Conservation (phyloP, 2,797 vertebrate species). For the Heterohyrax brucei region DNA sequence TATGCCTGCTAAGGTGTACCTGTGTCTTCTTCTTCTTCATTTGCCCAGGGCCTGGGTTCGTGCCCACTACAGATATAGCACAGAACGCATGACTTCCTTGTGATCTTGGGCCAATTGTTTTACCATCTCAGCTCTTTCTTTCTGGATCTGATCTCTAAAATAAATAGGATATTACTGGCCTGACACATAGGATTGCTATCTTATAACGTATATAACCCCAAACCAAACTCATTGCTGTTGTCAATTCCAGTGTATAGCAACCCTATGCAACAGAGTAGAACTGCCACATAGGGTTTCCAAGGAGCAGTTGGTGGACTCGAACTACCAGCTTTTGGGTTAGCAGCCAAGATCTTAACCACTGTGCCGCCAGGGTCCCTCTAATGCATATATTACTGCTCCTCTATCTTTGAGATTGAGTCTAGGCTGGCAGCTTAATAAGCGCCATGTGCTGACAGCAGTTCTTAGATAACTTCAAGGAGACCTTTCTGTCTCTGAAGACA, state of each 20-base stretch:
- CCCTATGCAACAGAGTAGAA: too few species aligned
- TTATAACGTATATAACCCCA: not conserved
- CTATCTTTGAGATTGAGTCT: not conserved
- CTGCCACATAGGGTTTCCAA: too few species aligned
- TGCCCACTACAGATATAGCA: accelerated
- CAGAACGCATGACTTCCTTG: not conserved
- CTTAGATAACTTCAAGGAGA: constrained; percentile 20
- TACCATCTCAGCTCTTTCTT: not conserved
- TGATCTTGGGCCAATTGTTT: not conserved
- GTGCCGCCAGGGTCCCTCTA: too few species aligned
- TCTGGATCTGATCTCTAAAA: not conserved
- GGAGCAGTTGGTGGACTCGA: too few species aligned
- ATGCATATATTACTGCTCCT: too few species aligned
- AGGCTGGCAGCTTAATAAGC: not conserved
- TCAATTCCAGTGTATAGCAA: too few species aligned
- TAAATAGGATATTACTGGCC: accelerated
- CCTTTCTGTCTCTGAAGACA: constrained; percentile 29
- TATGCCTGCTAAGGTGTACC: not conserved
- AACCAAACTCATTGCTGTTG: too few species aligned
- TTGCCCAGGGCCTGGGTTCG: not conserved
- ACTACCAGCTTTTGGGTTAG: too few species aligned
- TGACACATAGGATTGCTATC: not conserved
- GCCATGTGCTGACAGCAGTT: not conserved
- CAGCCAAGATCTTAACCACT: too few species aligned
- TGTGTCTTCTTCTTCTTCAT: not conserved